Conservation (phyloP, 1,140 invertebrate genomes). For the Cephus cinctus region DNA sequence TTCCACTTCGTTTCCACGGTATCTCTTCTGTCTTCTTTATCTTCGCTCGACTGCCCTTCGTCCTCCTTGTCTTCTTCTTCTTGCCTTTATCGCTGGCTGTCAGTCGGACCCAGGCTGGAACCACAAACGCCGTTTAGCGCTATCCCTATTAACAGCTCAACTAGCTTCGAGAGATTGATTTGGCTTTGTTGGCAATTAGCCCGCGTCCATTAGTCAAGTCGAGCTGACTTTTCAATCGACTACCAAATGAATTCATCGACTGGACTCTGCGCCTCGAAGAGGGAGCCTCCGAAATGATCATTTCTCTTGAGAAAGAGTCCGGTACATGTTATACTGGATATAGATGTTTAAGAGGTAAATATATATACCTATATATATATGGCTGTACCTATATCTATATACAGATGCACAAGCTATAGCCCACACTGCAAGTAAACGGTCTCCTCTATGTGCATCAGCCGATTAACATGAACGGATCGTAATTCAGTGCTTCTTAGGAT, state of each 20-base stretch:
- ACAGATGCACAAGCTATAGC: too few species aligned
- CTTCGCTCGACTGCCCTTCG: constrained; percentile 12
- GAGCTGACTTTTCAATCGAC: constrained; percentile 44
- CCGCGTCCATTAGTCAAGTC: constrained; percentile 37
- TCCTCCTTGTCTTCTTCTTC: constrained; percentile 8
- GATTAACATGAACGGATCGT: too few species aligned
- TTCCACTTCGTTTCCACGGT: neutral
- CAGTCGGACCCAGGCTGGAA: constrained; percentile 18
- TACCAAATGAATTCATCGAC: constrained; percentile 23
- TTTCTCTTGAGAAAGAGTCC: too few species aligned
- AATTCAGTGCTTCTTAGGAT: too few species aligned
- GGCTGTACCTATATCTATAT: too few species aligned
- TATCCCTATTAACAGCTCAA: constrained; percentile 37
- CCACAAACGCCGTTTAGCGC: constrained; percentile 27
- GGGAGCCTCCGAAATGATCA: too few species aligned
- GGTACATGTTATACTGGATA: too few species aligned
- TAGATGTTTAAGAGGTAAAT: too few species aligned
- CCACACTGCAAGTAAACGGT: too few species aligned
- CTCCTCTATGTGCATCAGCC: too few species aligned
- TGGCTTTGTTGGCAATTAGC: constrained; percentile 45
- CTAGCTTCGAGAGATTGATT: constrained; percentile 40
- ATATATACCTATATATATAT: too few species aligned
- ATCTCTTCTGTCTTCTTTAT: constrained; percentile 3
- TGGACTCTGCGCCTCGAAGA: too few species aligned
- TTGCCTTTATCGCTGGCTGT: constrained; percentile 19